Evolutionary conservation across 1,140 invertebrate genomes (phyloP), one percentile per base, ranked within the genome.

Genomic region (Pseudomyrmex flavicornis): DNA sequence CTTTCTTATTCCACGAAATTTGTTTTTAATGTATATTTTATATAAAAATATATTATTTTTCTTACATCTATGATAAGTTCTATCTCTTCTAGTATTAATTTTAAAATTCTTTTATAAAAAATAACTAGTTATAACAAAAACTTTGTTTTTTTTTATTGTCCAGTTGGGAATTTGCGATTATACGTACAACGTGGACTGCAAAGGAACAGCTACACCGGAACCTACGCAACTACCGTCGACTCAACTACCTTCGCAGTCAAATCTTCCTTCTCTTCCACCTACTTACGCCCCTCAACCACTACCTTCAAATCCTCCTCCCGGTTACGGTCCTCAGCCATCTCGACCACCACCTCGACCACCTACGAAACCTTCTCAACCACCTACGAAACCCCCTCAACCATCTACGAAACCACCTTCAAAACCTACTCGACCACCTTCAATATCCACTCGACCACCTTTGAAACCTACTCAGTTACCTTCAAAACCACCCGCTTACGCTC

Each of bases 131-230:
- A 17, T 35, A 44, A 7, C 35, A 35, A 35, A 35, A 35, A 5
- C 0, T 35, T 35, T 7, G 35, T 35, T 35, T 35, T 35, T 35
- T 52, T 77, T 62, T 46, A 54, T 65, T 7, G 13, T 66, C 13
- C 91, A 96, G 96, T 89, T 92, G 75, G 86, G 95, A 0, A 95
- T 96, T 2, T 96, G 96, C 82, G 96, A 96, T 84, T 96, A 95
- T 80, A 91, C 93, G 0, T 92, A 94, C 72, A 94, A 94, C 44
- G 96, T 96, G 0, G 93, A 95, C 83, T 96, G 96, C 86, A 90
- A 92, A 79, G 94, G 93, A 3, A 84, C 93, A n/a, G 92, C 90
- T 1, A 93, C 93, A 0, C 92, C 91, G 0, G 90, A 89, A 2
- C 91, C 90, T 3, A 72, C 90, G 8, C 68, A 61, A 0, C 59